A percentile compares a stretch with the other conserved stretches of the same genome.
Evolutionary conservation across 92 coral and sea anemone species (phyloP).

Genomic region (Heteractis magnifica): DNA sequence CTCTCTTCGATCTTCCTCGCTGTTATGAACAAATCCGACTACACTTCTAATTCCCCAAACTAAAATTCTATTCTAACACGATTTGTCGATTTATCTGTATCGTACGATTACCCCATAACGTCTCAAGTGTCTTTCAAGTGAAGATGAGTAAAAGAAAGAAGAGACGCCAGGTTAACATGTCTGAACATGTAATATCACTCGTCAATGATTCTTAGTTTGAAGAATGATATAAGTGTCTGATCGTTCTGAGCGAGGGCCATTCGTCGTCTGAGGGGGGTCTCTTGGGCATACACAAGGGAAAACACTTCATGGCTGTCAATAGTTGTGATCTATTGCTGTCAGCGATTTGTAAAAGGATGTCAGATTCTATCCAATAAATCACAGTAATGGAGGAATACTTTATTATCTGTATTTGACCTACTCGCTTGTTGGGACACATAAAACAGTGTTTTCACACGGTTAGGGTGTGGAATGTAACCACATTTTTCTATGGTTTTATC

Average conservation of each 20-base stretch:
- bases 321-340: not conserved
- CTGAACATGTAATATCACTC: not conserved
- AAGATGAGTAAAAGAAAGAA: not conserved
- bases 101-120: not conserved
- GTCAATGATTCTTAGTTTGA: not conserved
- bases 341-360: conserved; percentile 7
- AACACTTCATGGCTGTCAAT: conserved; percentile 12
- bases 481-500: no score
- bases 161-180: not conserved
- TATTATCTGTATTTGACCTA: not conserved
- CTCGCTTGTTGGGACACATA: not conserved
- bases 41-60: not conserved
- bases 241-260: conserved; percentile 8
- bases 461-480: no score
- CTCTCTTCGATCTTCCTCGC: not conserved
- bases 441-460: not conserved
- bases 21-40: not conserved
- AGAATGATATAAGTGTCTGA: not conserved
- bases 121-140: not conserved
- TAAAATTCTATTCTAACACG: not conserved
- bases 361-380: conserved; percentile 11
- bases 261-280: conserved; percentile 25
- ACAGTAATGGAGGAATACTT: conserved; percentile 4
- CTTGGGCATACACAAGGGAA: conserved; percentile 13
- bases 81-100: not conserved